A percentile compares a stretch with the other conserved stretches of the same genome.
phyloP scores from a whole-genome alignment of 2,888 invertebrate species.

The Hydropsyche betteni region DNA sequence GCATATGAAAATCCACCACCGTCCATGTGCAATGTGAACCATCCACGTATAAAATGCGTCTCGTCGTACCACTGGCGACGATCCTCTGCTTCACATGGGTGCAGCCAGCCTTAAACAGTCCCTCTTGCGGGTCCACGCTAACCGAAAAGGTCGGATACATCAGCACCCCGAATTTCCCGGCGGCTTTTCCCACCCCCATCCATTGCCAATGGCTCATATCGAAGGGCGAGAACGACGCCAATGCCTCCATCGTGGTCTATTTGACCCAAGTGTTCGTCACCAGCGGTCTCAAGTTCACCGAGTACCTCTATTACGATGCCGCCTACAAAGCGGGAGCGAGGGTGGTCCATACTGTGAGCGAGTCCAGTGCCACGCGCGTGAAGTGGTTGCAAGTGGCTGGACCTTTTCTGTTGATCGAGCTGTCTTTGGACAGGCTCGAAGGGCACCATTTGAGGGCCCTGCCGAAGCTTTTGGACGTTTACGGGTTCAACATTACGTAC shows the following conservation, averaged over 20 bases:
- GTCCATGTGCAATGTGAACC: background rate
- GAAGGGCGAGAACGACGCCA: slow-evolving; percentile 72
- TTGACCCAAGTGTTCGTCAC: slow-evolving; percentile 88
- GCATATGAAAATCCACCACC: background rate
- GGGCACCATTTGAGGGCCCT: slow-evolving; percentile 86
- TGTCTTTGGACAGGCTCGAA: slow-evolving; percentile 76
- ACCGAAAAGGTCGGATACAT: slow-evolving; percentile 75
- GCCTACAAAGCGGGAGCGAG: slow-evolving; percentile 74
- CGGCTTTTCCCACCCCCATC: slow-evolving; percentile 82
- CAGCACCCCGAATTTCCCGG: slow-evolving; percentile 86
- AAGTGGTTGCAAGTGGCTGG: slow-evolving; percentile 70
- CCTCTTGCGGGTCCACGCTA: slow-evolving; percentile 73
- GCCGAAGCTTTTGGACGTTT: slow-evolving; percentile 82
- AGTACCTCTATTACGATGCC: slow-evolving; percentile 79
- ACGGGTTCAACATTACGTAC: slow-evolving; percentile 93
- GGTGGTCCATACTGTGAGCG: slow-evolving; percentile 74
- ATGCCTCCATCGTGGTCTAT: slow-evolving; percentile 83
- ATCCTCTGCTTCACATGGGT: background rate
- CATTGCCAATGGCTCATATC: slow-evolving; percentile 86
- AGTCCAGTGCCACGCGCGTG: slow-evolving; percentile 76
- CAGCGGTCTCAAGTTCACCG: slow-evolving; percentile 79
- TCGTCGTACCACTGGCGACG: background rate
- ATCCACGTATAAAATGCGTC: slow-evolving; percentile 17
- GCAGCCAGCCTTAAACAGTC: slow-evolving; percentile 56
- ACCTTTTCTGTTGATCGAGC: slow-evolving; percentile 81